phyloP scores from a whole-genome alignment of 2,113 vertebrate genomes.

The Phaethon lepturus region DNA sequence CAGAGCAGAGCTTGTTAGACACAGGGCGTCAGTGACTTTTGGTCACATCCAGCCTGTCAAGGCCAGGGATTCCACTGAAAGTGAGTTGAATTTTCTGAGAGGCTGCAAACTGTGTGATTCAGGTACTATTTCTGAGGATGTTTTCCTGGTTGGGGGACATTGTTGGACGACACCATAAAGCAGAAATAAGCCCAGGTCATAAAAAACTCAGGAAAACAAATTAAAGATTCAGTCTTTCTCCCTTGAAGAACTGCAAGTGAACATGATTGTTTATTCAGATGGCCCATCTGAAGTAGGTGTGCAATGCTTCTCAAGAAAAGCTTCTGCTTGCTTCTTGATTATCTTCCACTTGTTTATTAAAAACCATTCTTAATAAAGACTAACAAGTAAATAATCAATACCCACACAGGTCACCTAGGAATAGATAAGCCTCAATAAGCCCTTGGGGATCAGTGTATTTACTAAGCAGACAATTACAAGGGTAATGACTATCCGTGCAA shows the following conservation, averaged over 20 bases:
- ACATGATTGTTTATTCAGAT: not conserved
- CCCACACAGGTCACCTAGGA: constrained; percentile 44
- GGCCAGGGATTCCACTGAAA: not conserved
- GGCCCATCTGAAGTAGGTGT: not conserved
- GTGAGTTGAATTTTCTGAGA: not conserved
- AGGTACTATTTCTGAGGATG: not conserved
- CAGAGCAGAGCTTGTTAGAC: not conserved
- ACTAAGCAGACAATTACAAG: constrained; percentile 57
- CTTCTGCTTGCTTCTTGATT: constrained; percentile 33
- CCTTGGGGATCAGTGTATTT: constrained; percentile 51
- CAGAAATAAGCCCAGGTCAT: not conserved
- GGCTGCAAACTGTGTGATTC: not conserved
- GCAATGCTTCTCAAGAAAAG: not conserved
- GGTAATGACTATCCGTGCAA: constrained; percentile 37
- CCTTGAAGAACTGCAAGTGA: not conserved
- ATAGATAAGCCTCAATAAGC: constrained; percentile 65
- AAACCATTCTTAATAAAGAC: constrained; percentile 65
- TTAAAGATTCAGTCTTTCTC: not conserved
- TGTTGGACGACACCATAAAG: not conserved
- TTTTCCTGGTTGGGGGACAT: not conserved
- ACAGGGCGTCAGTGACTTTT: accelerated
- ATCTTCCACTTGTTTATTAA: constrained; percentile 67
- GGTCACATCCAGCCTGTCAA: not conserved
- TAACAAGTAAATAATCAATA: constrained; percentile 72
- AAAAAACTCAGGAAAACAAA: not conserved